Conservation (phyloP, 2,797 vertebrate species). For the Karalla daura region DNA sequence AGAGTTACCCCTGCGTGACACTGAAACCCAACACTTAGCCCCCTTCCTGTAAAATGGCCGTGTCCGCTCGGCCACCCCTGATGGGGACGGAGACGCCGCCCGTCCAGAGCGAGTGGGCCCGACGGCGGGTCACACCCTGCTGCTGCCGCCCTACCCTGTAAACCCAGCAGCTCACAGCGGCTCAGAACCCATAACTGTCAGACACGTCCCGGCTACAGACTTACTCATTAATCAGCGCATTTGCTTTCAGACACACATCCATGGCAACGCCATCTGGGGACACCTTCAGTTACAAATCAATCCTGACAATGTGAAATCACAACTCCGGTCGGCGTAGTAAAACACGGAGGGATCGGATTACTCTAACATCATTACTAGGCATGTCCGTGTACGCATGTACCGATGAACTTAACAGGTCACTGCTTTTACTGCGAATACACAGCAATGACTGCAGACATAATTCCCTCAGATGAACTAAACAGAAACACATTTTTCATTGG, state of each 20-base stretch:
- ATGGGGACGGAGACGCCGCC: slow-evolving; percentile 35
- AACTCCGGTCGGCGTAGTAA: slow-evolving; percentile 57
- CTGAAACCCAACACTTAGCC: slow-evolving; percentile 77
- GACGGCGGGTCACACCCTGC: slow-evolving; percentile 55
- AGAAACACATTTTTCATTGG: not conserved
- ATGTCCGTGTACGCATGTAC: slow-evolving; percentile 10
- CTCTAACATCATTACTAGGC: slow-evolving; percentile 32
- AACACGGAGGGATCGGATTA: slow-evolving; percentile 42
- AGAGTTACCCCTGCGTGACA: slow-evolving; percentile 69
- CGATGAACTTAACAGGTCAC: slow-evolving; percentile 19
- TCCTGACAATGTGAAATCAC: slow-evolving; percentile 57
- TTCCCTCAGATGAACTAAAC: not conserved
- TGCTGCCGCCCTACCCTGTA: slow-evolving; percentile 47
- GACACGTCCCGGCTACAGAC: slow-evolving; percentile 33
- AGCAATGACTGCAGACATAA: not conserved
- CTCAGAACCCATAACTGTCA: slow-evolving; percentile 76
- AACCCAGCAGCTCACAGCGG: slow-evolving; percentile 54
- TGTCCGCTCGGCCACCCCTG: slow-evolving; percentile 69
- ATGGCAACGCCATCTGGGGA: slow-evolving; percentile 31
- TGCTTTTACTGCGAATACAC: not conserved
- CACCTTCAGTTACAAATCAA: slow-evolving; percentile 33
- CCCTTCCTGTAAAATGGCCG: slow-evolving; percentile 59
- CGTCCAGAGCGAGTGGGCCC: slow-evolving; percentile 38
- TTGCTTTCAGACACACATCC: slow-evolving; percentile 36
- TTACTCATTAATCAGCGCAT: slow-evolving; percentile 60